Conservation (phyloP, 2,113 vertebrate genomes). For the Symphodus melops region DNA sequence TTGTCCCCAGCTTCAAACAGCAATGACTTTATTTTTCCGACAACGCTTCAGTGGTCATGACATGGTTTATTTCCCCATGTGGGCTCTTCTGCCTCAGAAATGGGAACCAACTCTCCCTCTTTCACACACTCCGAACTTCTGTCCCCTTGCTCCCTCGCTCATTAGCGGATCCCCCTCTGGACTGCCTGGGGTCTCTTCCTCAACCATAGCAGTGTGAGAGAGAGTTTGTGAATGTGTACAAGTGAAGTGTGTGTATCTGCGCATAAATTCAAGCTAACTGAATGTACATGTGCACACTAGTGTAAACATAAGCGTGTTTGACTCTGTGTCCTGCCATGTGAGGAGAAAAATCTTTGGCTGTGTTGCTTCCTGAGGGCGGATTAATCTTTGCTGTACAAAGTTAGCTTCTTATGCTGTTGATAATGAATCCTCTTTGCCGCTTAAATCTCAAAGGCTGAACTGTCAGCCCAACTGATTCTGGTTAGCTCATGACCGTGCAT, state of each 20-base stretch:
- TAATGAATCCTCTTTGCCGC: slow-evolving; percentile 20
- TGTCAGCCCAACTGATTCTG: slow-evolving; percentile 15
- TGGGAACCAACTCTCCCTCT: slow-evolving; percentile 59
- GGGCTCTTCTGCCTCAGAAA: slow-evolving; percentile 63
- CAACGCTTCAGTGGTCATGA: slow-evolving; percentile 63
- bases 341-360: slow-evolving; percentile 12
- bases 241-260: too few species aligned
- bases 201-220: not conserved
- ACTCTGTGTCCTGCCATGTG: not conserved
- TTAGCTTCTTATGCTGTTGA: slow-evolving; percentile 31
- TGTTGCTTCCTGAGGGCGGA: slow-evolving; percentile 33
- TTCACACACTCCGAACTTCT: slow-evolving; percentile 67
- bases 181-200: slow-evolving; percentile 62
- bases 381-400: slow-evolving; percentile 39
- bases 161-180: slow-evolving; percentile 64
- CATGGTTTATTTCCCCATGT: slow-evolving; percentile 60
- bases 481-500: slow-evolving; percentile 25
- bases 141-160: slow-evolving; percentile 61
- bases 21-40: slow-evolving; percentile 65
- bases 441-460: slow-evolving; percentile 31
- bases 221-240: slow-evolving; percentile 24
- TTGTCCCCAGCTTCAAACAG: slow-evolving; percentile 66
- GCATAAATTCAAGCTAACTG: not conserved
- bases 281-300: slow-evolving; percentile 3
- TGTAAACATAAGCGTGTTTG: not conserved